phyloP scores from a whole-genome alignment of 2,113 vertebrate genomes.

The Setophaga petechia region DNA sequence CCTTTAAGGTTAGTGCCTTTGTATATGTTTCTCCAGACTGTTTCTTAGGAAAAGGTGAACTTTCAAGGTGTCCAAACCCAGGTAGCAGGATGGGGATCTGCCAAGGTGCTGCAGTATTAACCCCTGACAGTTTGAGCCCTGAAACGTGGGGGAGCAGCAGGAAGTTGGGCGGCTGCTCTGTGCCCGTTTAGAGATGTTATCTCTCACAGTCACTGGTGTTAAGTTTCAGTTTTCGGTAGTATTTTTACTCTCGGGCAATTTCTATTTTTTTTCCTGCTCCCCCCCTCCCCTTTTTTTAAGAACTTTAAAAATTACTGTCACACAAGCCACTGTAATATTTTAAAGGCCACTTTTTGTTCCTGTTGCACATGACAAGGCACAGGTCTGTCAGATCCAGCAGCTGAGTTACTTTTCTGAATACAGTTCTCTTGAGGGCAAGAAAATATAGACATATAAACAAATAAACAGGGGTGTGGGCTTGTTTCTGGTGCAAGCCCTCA shows the following conservation, averaged over 20 bases:
- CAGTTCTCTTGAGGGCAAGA: not conserved
- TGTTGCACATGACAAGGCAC: not conserved
- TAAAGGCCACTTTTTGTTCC: not conserved
- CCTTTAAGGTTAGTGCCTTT: not conserved
- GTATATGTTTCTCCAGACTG: not conserved
- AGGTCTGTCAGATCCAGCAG: not conserved
- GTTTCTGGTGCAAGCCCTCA: not conserved
- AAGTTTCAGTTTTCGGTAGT: constrained; percentile 47
- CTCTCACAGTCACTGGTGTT: not conserved
- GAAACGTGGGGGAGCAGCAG: not conserved
- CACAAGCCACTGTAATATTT: not conserved
- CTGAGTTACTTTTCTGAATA: not conserved
- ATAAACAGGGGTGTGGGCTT: not conserved
- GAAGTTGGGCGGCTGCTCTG: not conserved
- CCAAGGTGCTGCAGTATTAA: not conserved
- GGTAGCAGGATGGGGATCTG: not conserved
- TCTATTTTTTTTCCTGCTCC: no score
- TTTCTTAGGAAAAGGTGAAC: not conserved
- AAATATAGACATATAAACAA: rapidly evolving
- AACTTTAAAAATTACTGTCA: not conserved
- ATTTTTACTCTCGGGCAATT: constrained; percentile 38
- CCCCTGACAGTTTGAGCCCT: not conserved
- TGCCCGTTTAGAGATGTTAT: constrained; percentile 18
- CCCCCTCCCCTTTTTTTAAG: not conserved
- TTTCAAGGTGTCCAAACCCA: not conserved